These are phyloP conservation scores for Bimastos eiseni DNA, from an alignment of 2,888 invertebrate genomes.

Conservation along the genomic window DNA sequence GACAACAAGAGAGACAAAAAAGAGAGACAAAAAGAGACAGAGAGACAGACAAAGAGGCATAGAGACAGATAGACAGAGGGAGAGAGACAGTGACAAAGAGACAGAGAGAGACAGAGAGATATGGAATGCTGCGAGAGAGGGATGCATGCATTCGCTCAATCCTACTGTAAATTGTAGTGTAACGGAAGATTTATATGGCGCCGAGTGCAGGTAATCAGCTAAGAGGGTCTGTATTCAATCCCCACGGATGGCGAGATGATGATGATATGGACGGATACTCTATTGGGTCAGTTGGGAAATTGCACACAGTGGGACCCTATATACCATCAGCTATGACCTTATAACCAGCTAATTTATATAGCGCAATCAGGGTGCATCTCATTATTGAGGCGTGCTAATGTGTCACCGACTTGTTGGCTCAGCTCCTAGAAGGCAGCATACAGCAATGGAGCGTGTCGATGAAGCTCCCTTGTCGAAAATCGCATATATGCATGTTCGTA, in stretches of 20 bases:
- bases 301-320: background rate
- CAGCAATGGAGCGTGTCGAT: background rate
- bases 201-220: constrained; percentile 13
- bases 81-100: no score
- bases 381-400: background rate
- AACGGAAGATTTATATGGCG: background rate
- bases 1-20: no score
- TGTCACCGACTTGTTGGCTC: background rate
- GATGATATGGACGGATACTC: background rate
- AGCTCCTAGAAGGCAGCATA: background rate
- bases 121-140: no score
- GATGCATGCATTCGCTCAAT: background rate
- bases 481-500: no score
- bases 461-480: background rate
- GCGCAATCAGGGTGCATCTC: background rate
- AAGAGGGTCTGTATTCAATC: constrained; percentile 9
- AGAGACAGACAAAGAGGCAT: background rate
- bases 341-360: background rate
- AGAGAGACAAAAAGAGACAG: no score
- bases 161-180: background rate
- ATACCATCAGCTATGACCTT: background rate
- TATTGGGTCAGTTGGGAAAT: background rate
- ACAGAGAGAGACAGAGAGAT: background rate
- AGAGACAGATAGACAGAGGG: no score
- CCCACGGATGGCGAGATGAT: background rate